Conservation (phyloP, 2,113 vertebrate species). For the Hippocampus guttulatus region DNA sequence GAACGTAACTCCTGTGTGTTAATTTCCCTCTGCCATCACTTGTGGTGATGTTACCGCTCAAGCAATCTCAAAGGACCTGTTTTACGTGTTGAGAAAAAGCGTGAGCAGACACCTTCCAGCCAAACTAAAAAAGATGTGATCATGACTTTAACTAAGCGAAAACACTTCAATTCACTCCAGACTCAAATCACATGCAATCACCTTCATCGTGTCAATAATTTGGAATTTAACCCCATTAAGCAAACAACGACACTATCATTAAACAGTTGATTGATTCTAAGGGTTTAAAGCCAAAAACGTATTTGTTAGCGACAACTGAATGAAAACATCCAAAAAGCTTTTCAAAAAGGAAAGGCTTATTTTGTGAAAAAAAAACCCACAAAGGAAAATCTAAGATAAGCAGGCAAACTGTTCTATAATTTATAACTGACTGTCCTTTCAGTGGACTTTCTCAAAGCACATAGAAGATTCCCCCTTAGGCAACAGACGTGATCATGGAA, state of each 20-base stretch:
- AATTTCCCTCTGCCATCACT: neutral
- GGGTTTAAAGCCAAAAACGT: neutral
- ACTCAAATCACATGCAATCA: no score
- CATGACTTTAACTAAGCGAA: neutral
- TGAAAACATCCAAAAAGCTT: neutral
- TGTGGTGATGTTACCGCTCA: neutral
- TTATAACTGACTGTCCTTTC: constrained; percentile 1
- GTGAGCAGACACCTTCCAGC: neutral
- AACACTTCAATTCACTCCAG: neutral
- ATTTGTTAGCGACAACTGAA: neutral
- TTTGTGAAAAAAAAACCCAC: neutral
- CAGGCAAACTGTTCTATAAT: constrained; percentile 3
- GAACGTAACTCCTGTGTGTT: neutral
- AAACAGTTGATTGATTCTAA: neutral
- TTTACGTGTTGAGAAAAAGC: neutral
- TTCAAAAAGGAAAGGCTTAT: neutral
- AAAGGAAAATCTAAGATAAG: neutral
- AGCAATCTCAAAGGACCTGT: neutral
- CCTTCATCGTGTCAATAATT: no score
- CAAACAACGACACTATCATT: neutral
- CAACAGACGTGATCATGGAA: constrained; percentile 9
- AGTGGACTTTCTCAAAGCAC: constrained; percentile 2
- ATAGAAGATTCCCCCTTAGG: constrained; percentile 3
- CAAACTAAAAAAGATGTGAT: neutral
- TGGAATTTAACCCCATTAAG: no score